Evolutionary conservation across 2,113 vertebrate species (phyloP).

Genomic region (Apistogramma diplotaenia): DNA sequence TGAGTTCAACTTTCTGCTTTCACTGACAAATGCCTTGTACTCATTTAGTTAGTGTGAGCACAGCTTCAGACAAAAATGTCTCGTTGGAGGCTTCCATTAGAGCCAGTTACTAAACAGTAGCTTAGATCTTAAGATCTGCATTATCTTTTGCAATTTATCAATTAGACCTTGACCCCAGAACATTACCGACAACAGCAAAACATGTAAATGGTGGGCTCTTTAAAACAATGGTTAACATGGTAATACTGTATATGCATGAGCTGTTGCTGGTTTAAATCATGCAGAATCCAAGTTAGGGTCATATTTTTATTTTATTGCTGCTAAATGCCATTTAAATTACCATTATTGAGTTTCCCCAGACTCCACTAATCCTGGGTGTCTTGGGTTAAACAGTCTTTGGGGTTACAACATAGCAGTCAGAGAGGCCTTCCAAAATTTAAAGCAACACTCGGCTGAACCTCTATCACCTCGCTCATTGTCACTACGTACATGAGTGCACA

Average conservation of each 20-base stretch:
- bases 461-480: conserved; percentile 23
- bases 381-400: not conserved
- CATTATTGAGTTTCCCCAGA: not conserved
- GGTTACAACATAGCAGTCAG: not conserved
- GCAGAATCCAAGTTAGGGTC: not conserved
- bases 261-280: not conserved
- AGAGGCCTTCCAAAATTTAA: not conserved
- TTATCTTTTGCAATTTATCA: not conserved
- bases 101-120: not conserved
- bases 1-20: too few relatives aligned
- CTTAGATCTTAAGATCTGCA: not conserved
- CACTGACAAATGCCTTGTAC: too few relatives aligned
- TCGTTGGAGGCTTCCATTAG: not conserved
- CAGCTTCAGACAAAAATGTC: too few relatives aligned
- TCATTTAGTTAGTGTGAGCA: too few relatives aligned
- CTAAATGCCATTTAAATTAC: not conserved
- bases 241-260: not conserved
- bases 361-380: not conserved
- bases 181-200: not conserved
- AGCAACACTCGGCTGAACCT: conserved; percentile 9
- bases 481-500: not conserved
- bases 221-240: not conserved
- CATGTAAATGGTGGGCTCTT: not conserved
- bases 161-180: too few relatives aligned
- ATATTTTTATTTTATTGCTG: not conserved